phyloP scores from a whole-genome alignment of 1,140 invertebrate genomes.

The Penaeus indicus region DNA sequence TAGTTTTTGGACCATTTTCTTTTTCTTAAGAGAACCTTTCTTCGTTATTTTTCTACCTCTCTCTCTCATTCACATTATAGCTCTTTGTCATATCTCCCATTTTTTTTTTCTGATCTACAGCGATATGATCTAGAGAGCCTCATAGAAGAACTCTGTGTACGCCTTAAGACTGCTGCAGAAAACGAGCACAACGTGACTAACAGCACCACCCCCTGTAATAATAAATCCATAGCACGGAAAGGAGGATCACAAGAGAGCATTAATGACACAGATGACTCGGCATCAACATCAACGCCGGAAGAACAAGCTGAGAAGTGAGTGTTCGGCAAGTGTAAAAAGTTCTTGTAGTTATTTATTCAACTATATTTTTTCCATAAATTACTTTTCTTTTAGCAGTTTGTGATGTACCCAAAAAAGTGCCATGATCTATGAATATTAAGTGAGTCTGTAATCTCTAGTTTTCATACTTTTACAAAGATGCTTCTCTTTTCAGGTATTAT shows the following conservation, averaged over 20 bases:
- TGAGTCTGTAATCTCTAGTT: neutral
- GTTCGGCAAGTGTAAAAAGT: neutral
- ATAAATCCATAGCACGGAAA: constrained; percentile 24
- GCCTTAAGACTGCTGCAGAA: constrained; percentile 51
- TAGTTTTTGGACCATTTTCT: no score
- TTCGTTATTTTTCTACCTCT: neutral
- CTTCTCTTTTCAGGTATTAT: constrained; percentile 39
- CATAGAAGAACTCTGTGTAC: constrained; percentile 58
- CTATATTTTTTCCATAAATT: neutral
- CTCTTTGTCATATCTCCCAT: neutral
- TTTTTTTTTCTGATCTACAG: constrained; percentile 25
- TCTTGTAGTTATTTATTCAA: neutral
- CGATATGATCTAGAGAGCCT: constrained; percentile 59
- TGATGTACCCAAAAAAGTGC: no score
- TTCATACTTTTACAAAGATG: neutral
- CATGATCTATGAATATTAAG: no score
- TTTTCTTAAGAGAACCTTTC: no score
- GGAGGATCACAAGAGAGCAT: constrained; percentile 38
- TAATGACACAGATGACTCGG: constrained; percentile 48
- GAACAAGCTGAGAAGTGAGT: constrained; percentile 59
- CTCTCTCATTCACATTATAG: constrained; percentile 8
- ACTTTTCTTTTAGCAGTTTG: neutral
- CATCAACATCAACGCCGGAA: constrained; percentile 55
- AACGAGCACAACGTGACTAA: constrained; percentile 46
- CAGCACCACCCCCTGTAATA: constrained; percentile 30